Evolutionary conservation across 1,140 invertebrate genomes (phyloP), one percentile per base, ranked within the genome.

Genomic region (Mycetomoellerius zeteki): DNA sequence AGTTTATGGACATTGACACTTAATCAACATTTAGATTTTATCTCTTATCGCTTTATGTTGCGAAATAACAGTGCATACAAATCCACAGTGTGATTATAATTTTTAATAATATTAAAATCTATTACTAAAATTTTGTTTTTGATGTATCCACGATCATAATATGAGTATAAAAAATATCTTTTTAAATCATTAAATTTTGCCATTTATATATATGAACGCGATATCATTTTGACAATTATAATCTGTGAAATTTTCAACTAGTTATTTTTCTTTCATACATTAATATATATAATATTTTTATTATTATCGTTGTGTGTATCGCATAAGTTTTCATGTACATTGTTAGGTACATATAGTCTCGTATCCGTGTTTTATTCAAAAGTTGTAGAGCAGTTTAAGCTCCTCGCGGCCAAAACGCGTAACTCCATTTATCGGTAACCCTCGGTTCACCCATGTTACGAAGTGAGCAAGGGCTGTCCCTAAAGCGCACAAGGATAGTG

Each of bases 341-440:
- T 43, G 37, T 43, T 43, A 43, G 7, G 2, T 43, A 43, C 2
- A 8, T 50, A 47, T 21, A 43, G 24, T 30, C 33, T 72, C 16
- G 8, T n/a, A 33, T 80, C 21, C 27, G 33, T 82, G 47, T 82
- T 82, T 82, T 73, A 30, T 73, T 62, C 19, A 60, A 60, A 52
- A 84, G 27, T 75, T 84, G 56, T 24, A 37, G 50, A 21, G 24
- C 54, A 43, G 27, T 73, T 84, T 60, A 84, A 75, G 37, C 37
- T 73, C 14, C 27, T 67, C 62, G 62, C 62, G 62, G 30, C 12
- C 37, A 60, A 73, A 84, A 84, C 69, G 80, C 69, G 37, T 60
- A 84, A 84, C 54, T 84, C 27, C 43, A 75, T 84, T 73, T 84
- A 84, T 84, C 58, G 69, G 37, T 84, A 84, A 56, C 43, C 37